A percentile compares a stretch with the other conserved stretches of the same genome.
Conservation (phyloP, 1,140 invertebrate species). For the Tribolium madens region DNA sequence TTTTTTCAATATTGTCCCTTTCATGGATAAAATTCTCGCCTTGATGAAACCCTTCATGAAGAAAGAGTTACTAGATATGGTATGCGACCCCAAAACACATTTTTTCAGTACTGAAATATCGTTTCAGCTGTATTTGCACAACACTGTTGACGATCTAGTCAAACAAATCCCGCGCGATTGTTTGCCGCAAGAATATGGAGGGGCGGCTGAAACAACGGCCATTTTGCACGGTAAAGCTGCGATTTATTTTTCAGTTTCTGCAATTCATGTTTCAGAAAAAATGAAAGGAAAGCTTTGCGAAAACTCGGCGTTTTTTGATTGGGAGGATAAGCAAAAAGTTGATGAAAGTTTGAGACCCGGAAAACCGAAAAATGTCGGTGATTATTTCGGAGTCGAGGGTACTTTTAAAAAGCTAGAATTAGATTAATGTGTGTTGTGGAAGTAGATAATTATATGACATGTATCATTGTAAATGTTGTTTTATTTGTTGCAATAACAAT, state of each 20-base stretch:
- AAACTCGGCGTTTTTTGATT: slow-evolving; percentile 70
- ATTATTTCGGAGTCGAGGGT: slow-evolving; percentile 77
- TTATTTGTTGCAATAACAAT: background rate
- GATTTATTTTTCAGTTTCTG: background rate
- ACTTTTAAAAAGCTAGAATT: slow-evolving; percentile 81
- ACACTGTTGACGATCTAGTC: slow-evolving; percentile 52
- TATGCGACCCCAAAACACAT: background rate
- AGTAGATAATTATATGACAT: background rate
- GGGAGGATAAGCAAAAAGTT: slow-evolving; percentile 70
- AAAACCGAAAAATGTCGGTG: slow-evolving; percentile 73
- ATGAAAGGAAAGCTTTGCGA: slow-evolving; percentile 58
- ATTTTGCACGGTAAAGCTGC: slow-evolving; percentile 50
- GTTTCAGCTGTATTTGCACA: slow-evolving; percentile 67
- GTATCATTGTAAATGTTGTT: background rate
- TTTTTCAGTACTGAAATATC: background rate
- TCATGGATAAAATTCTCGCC: slow-evolving; percentile 78
- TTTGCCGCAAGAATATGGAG: slow-evolving; percentile 71
- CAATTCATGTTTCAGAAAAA: slow-evolving; percentile 52
- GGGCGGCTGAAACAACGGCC: slow-evolving; percentile 63
- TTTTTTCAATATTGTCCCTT: slow-evolving; percentile 76
- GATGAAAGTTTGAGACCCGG: slow-evolving; percentile 74
- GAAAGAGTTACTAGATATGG: slow-evolving; percentile 55
- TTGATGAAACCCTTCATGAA: slow-evolving; percentile 79
- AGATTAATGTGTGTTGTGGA: slow-evolving; percentile 67
- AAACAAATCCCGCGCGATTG: slow-evolving; percentile 58